Evolutionary conservation across 2,888 invertebrate genomes (phyloP).

Genomic region (Eurytoma adleriae): DNA sequence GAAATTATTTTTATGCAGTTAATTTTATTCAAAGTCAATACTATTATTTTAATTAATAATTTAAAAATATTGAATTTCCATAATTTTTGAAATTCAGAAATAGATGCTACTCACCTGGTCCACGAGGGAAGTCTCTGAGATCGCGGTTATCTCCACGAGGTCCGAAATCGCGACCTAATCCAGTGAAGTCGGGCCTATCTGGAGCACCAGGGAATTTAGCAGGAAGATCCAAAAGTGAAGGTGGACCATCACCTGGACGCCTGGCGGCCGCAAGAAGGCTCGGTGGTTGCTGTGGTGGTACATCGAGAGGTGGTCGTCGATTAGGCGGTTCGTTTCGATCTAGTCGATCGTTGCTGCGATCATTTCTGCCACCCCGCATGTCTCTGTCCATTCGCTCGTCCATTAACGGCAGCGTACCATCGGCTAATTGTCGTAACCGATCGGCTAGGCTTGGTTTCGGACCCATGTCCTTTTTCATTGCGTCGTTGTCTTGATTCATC

Average conservation of each 20-base stretch:
- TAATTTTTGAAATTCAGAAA: neutral
- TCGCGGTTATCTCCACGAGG: conserved; percentile 63
- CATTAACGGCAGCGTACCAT: conserved; percentile 72
- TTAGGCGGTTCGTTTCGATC: conserved; percentile 52
- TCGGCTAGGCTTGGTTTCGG: conserved; percentile 73
- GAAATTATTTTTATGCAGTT: no score
- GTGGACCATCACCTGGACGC: conserved; percentile 69
- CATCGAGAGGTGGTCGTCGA: conserved; percentile 43
- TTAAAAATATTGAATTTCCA: no score
- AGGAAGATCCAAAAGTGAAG: conserved; percentile 72
- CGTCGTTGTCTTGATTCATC: conserved; percentile 56
- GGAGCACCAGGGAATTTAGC: conserved; percentile 67
- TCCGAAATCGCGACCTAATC: conserved; percentile 44
- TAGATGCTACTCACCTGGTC: conserved; percentile 18
- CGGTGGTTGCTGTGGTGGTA: conserved; percentile 16
- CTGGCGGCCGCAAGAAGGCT: conserved; percentile 40
- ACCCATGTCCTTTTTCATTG: conserved; percentile 66
- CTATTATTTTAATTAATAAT: no score
- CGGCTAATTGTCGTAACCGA: conserved; percentile 73
- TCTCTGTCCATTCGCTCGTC: conserved; percentile 69
- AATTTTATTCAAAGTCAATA: no score
- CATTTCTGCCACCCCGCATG: conserved; percentile 68
- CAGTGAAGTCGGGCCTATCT: conserved; percentile 56
- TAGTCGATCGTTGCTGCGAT: conserved; percentile 68
- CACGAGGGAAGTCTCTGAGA: conserved; percentile 64